phyloP scores from a whole-genome alignment of 2,797 vertebrate genomes.

The Cuculus canorus region DNA sequence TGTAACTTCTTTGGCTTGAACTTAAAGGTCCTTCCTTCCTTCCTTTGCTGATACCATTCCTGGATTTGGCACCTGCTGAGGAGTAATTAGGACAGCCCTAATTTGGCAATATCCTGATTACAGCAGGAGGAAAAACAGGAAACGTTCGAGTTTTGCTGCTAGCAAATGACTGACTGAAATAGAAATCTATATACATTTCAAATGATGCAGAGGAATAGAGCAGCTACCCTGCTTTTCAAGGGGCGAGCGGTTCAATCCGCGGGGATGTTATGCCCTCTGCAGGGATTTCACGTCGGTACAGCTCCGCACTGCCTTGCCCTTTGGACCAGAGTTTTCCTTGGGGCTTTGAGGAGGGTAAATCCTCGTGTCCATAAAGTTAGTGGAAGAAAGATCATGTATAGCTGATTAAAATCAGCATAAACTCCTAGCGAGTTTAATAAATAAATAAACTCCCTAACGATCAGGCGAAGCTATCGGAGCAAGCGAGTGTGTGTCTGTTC shows the following conservation, averaged over 20 bases:
- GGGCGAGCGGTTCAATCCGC: background rate
- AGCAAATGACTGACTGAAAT: conserved; percentile 74
- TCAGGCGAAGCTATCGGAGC: background rate
- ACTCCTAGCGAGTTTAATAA: too few relatives aligned
- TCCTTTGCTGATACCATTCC: conserved; percentile 32
- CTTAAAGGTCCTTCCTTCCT: conserved; percentile 56
- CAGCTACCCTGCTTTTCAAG: background rate
- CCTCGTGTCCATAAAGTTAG: fast-evolving
- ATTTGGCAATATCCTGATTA: conserved; percentile 78
- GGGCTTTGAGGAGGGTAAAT: background rate
- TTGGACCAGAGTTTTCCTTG: background rate
- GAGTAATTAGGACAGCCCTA: conserved; percentile 77
- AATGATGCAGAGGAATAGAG: conserved; percentile 55
- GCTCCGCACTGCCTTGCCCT: background rate
- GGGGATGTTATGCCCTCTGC: conserved; percentile 74
- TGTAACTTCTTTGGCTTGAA: conserved; percentile 61
- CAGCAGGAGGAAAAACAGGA: conserved; percentile 74
- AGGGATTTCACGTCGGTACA: conserved; percentile 20
- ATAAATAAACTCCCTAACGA: fast-evolving
- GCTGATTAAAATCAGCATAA: background rate
- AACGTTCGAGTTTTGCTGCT: conserved; percentile 72
- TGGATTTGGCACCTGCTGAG: conserved; percentile 74
- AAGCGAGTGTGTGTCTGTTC: fast-evolving
- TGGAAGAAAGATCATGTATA: background rate
- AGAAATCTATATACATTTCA: conserved; percentile 70